These are phyloP conservation scores for Melanotaenia trifasciata DNA, from an alignment of 2,797 vertebrate genomes.

Conservation along the genomic window DNA sequence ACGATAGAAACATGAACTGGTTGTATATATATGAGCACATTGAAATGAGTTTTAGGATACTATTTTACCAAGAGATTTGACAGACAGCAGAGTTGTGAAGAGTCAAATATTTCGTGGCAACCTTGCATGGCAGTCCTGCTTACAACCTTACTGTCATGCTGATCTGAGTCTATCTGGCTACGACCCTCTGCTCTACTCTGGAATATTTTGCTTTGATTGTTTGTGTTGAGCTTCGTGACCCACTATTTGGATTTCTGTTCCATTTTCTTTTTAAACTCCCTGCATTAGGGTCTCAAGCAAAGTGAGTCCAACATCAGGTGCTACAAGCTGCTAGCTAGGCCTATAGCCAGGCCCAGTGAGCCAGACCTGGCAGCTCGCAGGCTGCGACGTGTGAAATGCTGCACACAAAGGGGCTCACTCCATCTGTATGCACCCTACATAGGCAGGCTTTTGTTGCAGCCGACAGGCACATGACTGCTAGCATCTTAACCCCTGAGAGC, in stretches of 20 bases:
- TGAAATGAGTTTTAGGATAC: constrained; percentile 6
- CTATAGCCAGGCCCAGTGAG: constrained; percentile 73
- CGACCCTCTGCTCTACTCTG: neutral
- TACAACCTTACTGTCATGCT: constrained; percentile 34
- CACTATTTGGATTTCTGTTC: constrained; percentile 51
- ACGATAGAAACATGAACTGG: constrained; percentile 30
- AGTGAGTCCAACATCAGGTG: constrained; percentile 74
- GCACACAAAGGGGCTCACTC: constrained; percentile 86
- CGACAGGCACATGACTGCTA: constrained; percentile 84
- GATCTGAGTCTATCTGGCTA: constrained; percentile 36
- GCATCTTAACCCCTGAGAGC: constrained; percentile 83
- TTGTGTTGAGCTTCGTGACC: constrained; percentile 45
- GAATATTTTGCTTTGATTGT: constrained; percentile 36
- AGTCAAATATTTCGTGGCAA: constrained; percentile 43
- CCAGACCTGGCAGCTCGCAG: constrained; percentile 79
- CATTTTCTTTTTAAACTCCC: constrained; percentile 55
- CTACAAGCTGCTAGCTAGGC: constrained; percentile 77
- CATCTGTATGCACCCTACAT: constrained; percentile 86
- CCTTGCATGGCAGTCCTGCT: constrained; percentile 47
- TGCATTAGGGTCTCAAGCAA: constrained; percentile 45
- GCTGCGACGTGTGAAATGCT: constrained; percentile 83
- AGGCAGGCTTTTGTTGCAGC: constrained; percentile 88
- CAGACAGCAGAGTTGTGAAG: constrained; percentile 42
- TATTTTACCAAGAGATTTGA: constrained; percentile 30
- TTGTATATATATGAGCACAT: constrained; percentile 36